These are phyloP conservation scores for Eudorcas thomsonii DNA, from an alignment of 2,113 vertebrate species.

Conservation along the genomic window DNA sequence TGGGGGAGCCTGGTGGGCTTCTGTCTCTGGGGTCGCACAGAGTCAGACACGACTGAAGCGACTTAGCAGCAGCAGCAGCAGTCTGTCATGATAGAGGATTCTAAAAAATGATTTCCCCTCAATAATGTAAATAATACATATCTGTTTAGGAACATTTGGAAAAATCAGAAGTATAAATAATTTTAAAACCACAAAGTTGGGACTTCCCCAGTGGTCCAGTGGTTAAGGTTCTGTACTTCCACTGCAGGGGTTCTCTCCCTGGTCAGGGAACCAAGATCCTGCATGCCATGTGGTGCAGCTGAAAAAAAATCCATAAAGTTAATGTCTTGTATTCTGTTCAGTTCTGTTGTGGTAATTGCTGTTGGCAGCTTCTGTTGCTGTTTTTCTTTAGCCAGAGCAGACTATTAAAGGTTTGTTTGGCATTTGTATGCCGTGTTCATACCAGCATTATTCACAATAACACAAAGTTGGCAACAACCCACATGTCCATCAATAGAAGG, in stretches of 20 bases:
- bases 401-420: neutral
- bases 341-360: neutral
- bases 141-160: neutral
- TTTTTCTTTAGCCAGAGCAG: neutral
- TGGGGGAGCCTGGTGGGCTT: too few relatives aligned
- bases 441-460: neutral
- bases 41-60: too few relatives aligned
- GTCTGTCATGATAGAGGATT: neutral
- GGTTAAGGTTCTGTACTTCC: neutral
- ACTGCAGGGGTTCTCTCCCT: neutral
- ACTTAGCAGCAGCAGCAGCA: neutral
- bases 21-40: too few relatives aligned
- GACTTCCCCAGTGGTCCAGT: neutral
- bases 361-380: neutral
- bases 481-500: neutral
- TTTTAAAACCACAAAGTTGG: neutral
- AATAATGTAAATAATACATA: neutral
- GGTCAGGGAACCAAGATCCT: neutral
- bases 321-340: neutral
- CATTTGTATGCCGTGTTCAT: neutral
- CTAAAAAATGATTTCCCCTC: neutral
- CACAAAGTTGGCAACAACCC: neutral
- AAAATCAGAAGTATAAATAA: neutral
- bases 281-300: neutral
- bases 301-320: neutral